phyloP scores from a whole-genome alignment of 2,113 vertebrate species.

The Rhombomys opimus region DNA sequence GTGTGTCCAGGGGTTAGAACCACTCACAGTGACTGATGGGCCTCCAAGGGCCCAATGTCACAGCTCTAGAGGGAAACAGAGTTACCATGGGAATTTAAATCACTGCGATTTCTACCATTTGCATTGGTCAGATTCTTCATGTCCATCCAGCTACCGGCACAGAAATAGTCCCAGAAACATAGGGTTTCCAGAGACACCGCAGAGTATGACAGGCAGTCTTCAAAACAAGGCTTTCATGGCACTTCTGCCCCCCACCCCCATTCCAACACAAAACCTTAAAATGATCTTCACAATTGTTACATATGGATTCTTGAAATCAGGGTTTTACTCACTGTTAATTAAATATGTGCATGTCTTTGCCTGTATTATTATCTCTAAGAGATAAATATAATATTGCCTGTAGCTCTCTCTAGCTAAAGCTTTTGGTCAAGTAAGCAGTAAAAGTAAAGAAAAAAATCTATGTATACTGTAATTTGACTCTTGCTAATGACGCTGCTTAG shows the following conservation, averaged over 20 bases:
- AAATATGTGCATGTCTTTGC: background rate
- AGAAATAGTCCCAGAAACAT: background rate
- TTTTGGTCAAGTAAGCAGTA: background rate
- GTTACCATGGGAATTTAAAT: background rate
- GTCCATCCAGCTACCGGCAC: background rate
- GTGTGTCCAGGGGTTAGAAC: rapidly evolving
- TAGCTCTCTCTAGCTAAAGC: background rate
- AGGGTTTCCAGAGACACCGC: background rate
- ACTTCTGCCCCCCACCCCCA: background rate
- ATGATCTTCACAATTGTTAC: background rate
- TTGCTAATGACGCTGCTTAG: background rate
- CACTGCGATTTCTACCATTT: background rate
- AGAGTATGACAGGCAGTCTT: background rate
- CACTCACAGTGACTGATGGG: rapidly evolving
- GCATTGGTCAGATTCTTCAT: background rate
- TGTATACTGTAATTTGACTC: background rate
- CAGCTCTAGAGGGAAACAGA: background rate
- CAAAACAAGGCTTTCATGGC: background rate
- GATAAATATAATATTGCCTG: background rate
- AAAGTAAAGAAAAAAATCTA: background rate
- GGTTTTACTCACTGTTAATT: slow-evolving; percentile 26
- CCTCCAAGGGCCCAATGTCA: rapidly evolving
- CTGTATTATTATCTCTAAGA: slow-evolving; percentile 42
- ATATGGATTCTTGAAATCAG: background rate
- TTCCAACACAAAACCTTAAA: background rate